Evolutionary conservation across 2,888 invertebrate genomes (phyloP).

Genomic region (Leptinotarsa tumamoca): DNA sequence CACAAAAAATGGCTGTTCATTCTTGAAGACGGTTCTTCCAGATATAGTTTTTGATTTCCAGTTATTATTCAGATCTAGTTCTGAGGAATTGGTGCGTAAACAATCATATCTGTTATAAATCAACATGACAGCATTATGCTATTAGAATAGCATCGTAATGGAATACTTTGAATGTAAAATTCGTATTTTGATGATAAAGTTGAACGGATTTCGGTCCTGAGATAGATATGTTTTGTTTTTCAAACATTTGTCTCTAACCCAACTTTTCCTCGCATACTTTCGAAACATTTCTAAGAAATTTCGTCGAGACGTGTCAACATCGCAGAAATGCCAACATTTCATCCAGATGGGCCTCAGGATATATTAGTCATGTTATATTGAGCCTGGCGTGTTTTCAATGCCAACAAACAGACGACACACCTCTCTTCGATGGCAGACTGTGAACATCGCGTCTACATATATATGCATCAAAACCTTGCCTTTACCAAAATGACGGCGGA

Average conservation of each 20-base stretch:
- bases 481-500: constrained; percentile 26
- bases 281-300: neutral
- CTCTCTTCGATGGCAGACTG: constrained; percentile 50
- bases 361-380: constrained; percentile 66
- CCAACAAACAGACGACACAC: constrained; percentile 58
- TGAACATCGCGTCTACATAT: constrained; percentile 36
- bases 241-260: neutral
- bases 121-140: too few species aligned
- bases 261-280: neutral
- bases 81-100: too few species aligned
- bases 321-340: constrained; percentile 41
- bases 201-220: too few species aligned
- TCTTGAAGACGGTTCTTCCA: too few species aligned
- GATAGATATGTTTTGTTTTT: too few species aligned
- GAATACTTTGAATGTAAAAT: too few species aligned
- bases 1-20: too few species aligned
- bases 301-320: constrained; percentile 32
- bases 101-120: too few species aligned
- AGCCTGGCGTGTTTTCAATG: constrained; percentile 66
- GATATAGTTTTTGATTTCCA: too few species aligned
- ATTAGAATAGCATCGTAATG: too few species aligned
- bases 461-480: constrained; percentile 26
- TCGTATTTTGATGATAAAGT: too few species aligned
- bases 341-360: constrained; percentile 64
- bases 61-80: too few species aligned